Evolutionary conservation across 2,797 vertebrate species (phyloP).

Genomic region (Sylvilagus floridanus): DNA sequence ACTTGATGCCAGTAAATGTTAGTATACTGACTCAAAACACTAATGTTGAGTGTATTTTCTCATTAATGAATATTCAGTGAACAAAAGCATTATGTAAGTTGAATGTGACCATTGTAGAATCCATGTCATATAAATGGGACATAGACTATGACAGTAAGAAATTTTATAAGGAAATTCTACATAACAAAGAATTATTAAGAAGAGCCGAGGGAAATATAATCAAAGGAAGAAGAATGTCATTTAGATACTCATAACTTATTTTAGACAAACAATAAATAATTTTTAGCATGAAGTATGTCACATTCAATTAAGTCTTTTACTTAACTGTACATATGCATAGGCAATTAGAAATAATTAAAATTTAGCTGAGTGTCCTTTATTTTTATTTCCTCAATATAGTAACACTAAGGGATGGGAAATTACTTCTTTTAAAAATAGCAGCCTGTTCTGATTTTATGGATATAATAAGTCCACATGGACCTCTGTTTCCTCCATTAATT

Average conservation of each 20-base stretch:
- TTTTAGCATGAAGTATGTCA: constrained; percentile 20
- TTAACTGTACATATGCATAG: not conserved
- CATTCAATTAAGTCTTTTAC: constrained; percentile 8
- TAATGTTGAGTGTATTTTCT: constrained; percentile 30
- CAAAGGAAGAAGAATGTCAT: not conserved
- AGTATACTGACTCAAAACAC: not conserved
- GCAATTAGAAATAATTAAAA: constrained; percentile 50
- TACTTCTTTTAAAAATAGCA: constrained; percentile 58
- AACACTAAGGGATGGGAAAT: constrained; percentile 32
- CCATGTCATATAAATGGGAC: not conserved
- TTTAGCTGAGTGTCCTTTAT: constrained; percentile 44
- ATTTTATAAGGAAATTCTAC: constrained; percentile 28
- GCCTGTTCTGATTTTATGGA: constrained; percentile 38
- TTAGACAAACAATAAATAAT: constrained; percentile 44
- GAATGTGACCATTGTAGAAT: not conserved
- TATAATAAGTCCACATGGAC: not conserved
- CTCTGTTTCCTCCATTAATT: not conserved
- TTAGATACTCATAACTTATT: constrained; percentile 39
- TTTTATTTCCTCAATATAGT: constrained; percentile 53
- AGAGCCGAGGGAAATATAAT: constrained; percentile 11
- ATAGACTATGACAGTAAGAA: not conserved
- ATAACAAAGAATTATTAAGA: constrained; percentile 47
- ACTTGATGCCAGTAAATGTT: not conserved
- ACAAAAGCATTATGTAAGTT: constrained; percentile 36
- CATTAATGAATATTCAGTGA: constrained; percentile 18